Percentiles rank a stretch among this genome's conserved stretches.
Evolutionary conservation across 2,888 invertebrate genomes (phyloP).

Genomic region (Caenorhabditis becei): DNA sequence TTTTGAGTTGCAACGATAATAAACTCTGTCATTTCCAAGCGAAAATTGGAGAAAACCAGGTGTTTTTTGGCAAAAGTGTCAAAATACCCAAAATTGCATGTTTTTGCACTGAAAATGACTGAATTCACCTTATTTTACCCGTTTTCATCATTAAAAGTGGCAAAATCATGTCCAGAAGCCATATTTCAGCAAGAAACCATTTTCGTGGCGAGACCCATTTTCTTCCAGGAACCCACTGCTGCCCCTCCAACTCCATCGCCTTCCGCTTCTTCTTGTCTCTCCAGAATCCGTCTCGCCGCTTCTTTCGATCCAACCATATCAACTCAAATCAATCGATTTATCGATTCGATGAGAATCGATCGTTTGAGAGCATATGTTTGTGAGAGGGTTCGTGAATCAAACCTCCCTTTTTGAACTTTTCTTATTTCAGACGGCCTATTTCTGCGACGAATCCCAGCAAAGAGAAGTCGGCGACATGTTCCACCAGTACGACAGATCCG

Average conservation of each 20-base stretch:
- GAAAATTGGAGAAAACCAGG: no score
- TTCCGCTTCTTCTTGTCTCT: constrained; percentile 41
- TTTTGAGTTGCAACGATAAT: no score
- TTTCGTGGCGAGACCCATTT: no score
- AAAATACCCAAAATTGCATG: no score
- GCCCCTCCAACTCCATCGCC: constrained; percentile 8
- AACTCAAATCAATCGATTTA: constrained; percentile 54
- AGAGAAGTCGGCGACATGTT: constrained; percentile 55
- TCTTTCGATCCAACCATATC: constrained; percentile 58
- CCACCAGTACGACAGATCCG: constrained; percentile 39
- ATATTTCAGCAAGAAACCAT: no score
- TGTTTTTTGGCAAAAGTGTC: no score
- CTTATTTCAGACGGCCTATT: constrained; percentile 52
- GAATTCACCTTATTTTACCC: no score
- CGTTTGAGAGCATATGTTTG: constrained; percentile 52
- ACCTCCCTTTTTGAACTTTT: neutral
- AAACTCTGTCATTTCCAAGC: no score
- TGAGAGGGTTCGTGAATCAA: constrained; percentile 35
- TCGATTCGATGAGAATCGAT: constrained; percentile 62
- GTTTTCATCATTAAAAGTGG: no score
- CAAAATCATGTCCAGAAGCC: no score
- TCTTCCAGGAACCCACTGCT: constrained; percentile 22
- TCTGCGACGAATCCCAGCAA: constrained; percentile 53
- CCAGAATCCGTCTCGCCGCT: constrained; percentile 60
- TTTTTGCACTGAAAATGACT: no score